These are phyloP conservation scores for Calliopsis andreniformis DNA, from an alignment of 1,140 invertebrate genomes.

Conservation along the genomic window DNA sequence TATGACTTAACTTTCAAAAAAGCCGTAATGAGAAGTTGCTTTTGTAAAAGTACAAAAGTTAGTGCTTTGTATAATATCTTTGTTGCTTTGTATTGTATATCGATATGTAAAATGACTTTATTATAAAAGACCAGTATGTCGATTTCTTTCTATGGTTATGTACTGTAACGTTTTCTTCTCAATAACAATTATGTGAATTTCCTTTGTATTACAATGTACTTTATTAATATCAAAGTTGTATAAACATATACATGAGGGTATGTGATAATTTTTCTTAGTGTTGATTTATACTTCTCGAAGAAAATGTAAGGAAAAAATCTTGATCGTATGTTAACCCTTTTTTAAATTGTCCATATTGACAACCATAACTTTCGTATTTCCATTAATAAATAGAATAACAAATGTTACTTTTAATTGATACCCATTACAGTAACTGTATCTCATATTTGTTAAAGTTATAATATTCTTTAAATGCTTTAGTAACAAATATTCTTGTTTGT, in stretches of 20 bases:
- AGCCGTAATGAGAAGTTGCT: not conserved
- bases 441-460: not conserved
- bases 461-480: not conserved
- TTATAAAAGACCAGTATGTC: not conserved
- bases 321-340: not conserved
- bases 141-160: not conserved
- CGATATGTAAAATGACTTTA: constrained; percentile 6
- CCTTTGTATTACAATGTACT: not conserved
- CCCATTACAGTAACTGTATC: not conserved
- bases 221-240: not conserved
- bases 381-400: not conserved
- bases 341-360: not conserved
- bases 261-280: not conserved
- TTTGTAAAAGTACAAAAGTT: not conserved
- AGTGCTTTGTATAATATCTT: not conserved
- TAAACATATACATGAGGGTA: not conserved
- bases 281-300: not conserved
- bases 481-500: not conserved
- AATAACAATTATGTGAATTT: not conserved
- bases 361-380: not conserved
- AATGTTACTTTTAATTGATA: not conserved
- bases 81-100: not conserved
- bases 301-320: not conserved
- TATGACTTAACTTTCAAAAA: constrained; percentile 9
- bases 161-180: not conserved